Conservation (phyloP, 2,113 vertebrate genomes). For the Barnardius zonarius region DNA sequence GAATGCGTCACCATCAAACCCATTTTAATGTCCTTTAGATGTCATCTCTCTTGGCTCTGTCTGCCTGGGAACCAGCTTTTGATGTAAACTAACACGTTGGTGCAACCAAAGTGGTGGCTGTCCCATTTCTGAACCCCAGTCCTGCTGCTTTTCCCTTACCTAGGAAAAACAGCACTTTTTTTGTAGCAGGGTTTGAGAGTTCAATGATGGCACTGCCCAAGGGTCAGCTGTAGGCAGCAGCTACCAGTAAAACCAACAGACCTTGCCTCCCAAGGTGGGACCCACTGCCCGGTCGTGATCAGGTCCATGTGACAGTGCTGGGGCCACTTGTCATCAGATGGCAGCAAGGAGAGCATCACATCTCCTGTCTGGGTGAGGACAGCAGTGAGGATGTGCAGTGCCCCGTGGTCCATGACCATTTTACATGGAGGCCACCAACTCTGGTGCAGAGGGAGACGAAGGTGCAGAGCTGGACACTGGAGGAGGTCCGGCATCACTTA, state of each 20-base stretch:
- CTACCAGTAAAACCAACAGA: neutral
- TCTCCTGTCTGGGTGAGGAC: neutral
- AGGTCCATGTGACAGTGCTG: neutral
- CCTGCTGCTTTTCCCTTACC: neutral
- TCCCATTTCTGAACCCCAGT: neutral
- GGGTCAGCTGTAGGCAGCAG: too few species aligned
- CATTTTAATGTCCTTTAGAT: neutral
- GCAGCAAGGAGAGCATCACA: neutral
- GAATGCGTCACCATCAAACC: neutral
- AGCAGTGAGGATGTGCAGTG: neutral
- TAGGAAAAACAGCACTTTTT: neutral
- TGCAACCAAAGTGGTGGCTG: neutral
- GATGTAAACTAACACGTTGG: neutral
- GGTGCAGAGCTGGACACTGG: neutral
- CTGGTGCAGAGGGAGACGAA: neutral
- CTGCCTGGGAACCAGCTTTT: neutral
- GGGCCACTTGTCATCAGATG: neutral
- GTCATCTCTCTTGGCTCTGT: neutral
- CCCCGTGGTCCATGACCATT: neutral
- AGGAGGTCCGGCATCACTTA: neutral
- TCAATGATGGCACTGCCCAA: accelerated
- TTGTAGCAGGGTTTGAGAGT: neutral
- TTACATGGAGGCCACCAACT: accelerated
- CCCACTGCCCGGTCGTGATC: neutral
- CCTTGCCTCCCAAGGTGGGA: neutral